These are phyloP conservation scores for Leucozona laternaria DNA, from an alignment of 2,888 invertebrate species.

Conservation along the genomic window DNA sequence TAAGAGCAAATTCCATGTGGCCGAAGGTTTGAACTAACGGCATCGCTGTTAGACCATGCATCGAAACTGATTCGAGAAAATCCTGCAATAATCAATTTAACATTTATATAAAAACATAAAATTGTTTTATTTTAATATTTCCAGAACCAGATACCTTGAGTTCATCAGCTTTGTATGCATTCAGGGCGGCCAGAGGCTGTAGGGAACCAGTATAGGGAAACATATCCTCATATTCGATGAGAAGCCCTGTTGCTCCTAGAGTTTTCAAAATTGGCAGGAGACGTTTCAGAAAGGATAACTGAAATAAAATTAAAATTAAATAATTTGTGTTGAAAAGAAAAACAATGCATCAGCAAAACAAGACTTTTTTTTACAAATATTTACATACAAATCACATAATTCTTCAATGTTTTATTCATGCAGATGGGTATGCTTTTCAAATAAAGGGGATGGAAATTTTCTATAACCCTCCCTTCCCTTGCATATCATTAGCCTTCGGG, in stretches of 20 bases:
- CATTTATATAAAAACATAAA: slow-evolving; percentile 14
- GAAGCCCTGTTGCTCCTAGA: slow-evolving; percentile 89
- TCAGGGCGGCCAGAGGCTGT: slow-evolving; percentile 85
- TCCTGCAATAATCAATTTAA: slow-evolving; percentile 78
- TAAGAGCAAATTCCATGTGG: slow-evolving; percentile 90
- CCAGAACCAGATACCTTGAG: slow-evolving; percentile 80
- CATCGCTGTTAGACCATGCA: slow-evolving; percentile 87
- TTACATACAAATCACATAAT: slow-evolving; percentile 20
- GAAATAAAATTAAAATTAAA: slow-evolving; percentile 79
- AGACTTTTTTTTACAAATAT: slow-evolving; percentile 15
- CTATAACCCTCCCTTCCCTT: slow-evolving; percentile 12
- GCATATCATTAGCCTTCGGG: slow-evolving; percentile 24
- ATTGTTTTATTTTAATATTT: slow-evolving; percentile 76
- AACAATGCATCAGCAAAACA: slow-evolving; percentile 4
- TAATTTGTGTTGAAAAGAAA: slow-evolving; percentile 78
- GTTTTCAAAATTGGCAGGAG: slow-evolving; percentile 86
- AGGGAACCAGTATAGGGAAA: slow-evolving; percentile 89
- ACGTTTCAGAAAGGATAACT: slow-evolving; percentile 86
- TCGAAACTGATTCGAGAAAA: slow-evolving; percentile 86
- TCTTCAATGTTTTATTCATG: slow-evolving; percentile 46
- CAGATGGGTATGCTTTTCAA: neutral
- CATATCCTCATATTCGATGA: slow-evolving; percentile 93
- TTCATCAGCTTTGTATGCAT: slow-evolving; percentile 84
- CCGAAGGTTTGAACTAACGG: slow-evolving; percentile 92
- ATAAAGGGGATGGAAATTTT: neutral